phyloP scores from a whole-genome alignment of 2,797 vertebrate genomes.

The Chloroceryle amazona region DNA sequence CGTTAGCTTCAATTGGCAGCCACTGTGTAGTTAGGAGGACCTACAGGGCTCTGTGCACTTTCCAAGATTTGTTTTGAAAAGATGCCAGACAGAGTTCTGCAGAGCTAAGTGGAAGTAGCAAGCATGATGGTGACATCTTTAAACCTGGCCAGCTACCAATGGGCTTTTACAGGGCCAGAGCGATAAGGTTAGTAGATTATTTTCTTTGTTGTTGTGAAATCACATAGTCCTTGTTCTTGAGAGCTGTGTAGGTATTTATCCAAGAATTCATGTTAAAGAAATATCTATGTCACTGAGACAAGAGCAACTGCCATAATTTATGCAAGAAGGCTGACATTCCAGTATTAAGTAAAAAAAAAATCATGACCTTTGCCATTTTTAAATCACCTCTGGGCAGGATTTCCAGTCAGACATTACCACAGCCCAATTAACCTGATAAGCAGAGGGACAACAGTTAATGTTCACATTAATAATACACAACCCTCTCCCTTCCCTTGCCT shows the following conservation, averaged over 20 bases:
- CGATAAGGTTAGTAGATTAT: background rate
- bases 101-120: conserved; percentile 78
- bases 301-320: conserved; percentile 47
- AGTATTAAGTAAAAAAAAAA: conserved; percentile 33
- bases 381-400: conserved; percentile 63
- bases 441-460: background rate
- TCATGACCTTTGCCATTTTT: conserved; percentile 57
- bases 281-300: conserved; percentile 44
- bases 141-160: conserved; percentile 52
- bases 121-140: conserved; percentile 72
- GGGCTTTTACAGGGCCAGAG: conserved; percentile 31
- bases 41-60: conserved; percentile 67
- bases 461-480: conserved; percentile 11
- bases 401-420: conserved; percentile 48
- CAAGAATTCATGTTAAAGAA: conserved; percentile 52
- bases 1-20: conserved; percentile 39
- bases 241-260: conserved; percentile 55
- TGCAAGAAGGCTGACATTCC: conserved; percentile 30
- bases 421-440: conserved; percentile 66
- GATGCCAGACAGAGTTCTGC: conserved; percentile 75
- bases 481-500: background rate
- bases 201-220: conserved; percentile 38
- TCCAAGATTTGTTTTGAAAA: conserved; percentile 84
- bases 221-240: conserved; percentile 25
- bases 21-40: conserved; percentile 44